Percentiles rank a stretch among this genome's conserved stretches.
phyloP scores from a whole-genome alignment of 2,888 invertebrate species.

The Zygaena filipendulae region DNA sequence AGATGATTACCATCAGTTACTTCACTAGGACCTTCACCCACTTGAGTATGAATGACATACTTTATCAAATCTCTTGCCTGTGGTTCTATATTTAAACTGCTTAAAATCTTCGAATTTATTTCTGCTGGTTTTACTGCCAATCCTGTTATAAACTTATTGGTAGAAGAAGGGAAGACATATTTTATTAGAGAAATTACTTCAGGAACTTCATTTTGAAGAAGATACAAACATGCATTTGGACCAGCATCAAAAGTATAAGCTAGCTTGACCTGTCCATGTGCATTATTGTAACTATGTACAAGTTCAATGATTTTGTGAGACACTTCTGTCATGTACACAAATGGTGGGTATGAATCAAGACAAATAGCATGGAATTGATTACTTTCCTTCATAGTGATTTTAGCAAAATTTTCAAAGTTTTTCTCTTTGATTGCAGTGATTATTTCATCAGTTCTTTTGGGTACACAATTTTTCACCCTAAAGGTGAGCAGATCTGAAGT shows the following conservation, averaged over 20 bases:
- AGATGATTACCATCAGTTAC: conserved; percentile 43
- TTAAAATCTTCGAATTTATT: conserved; percentile 24
- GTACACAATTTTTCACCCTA: conserved; percentile 79
- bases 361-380: conserved; percentile 97
- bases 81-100: conserved; percentile 35
- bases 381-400: conserved; percentile 96
- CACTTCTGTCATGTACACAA: conserved; percentile 90
- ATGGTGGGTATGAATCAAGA: conserved; percentile 94
- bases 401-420: conserved; percentile 88
- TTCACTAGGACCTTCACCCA: conserved; percentile 82
- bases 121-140: conserved; percentile 19
- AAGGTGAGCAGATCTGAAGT: conserved; percentile 87
- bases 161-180: conserved; percentile 75
- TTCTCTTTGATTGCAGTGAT: conserved; percentile 68
- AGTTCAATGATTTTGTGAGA: conserved; percentile 84
- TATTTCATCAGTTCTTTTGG: conserved; percentile 70
- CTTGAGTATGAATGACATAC: conserved; percentile 85
- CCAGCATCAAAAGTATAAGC: conserved; percentile 99
- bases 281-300: conserved; percentile 85
- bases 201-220: conserved; percentile 79
- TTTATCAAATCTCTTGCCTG: conserved; percentile 72
- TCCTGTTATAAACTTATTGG: conserved; percentile 41
- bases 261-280: conserved; percentile 73
- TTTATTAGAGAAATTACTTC: conserved; percentile 75
- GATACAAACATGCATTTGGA: conserved; percentile 93